Percentiles rank a stretch among this genome's conserved stretches.
Conservation (phyloP, 2,888 invertebrate species). For the Ditylenchus weischeri region DNA sequence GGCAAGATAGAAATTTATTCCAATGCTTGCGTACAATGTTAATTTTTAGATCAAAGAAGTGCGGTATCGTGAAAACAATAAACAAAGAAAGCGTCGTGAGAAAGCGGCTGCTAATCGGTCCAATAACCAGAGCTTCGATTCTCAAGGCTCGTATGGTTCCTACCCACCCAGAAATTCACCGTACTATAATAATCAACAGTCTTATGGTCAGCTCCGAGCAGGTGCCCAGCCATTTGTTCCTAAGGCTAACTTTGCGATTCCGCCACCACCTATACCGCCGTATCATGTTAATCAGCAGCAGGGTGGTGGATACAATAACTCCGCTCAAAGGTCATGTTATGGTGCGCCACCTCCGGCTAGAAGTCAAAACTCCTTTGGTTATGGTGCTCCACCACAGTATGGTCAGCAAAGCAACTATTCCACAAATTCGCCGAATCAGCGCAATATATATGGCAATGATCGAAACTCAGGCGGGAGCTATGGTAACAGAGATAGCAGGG, state of each 20-base stretch:
- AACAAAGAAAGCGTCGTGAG: slow-evolving; percentile 20
- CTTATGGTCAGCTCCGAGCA: neutral
- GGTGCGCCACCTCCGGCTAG: no score
- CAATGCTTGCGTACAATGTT: neutral
- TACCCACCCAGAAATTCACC: neutral
- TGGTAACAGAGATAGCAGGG: neutral
- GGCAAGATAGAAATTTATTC: neutral
- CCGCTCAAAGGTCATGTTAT: no score
- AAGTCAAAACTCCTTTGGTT: neutral
- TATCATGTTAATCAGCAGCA: neutral
- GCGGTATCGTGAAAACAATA: slow-evolving; percentile 26
- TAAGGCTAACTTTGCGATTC: neutral
- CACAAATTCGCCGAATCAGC: neutral
- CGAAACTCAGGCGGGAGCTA: neutral
- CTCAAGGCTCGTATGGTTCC: neutral
- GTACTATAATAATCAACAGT: neutral
- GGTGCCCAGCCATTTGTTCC: neutral
- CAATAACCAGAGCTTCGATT: neutral
- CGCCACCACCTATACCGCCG: neutral
- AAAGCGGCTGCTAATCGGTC: slow-evolving; percentile 5
- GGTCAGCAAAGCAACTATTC: neutral
- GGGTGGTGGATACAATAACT: no score
- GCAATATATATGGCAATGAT: neutral
- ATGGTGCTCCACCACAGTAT: neutral
- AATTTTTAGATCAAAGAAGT: slow-evolving; percentile 23